Evolutionary conservation across 1,140 invertebrate genomes (phyloP).

Genomic region (Halesus radiatus): DNA sequence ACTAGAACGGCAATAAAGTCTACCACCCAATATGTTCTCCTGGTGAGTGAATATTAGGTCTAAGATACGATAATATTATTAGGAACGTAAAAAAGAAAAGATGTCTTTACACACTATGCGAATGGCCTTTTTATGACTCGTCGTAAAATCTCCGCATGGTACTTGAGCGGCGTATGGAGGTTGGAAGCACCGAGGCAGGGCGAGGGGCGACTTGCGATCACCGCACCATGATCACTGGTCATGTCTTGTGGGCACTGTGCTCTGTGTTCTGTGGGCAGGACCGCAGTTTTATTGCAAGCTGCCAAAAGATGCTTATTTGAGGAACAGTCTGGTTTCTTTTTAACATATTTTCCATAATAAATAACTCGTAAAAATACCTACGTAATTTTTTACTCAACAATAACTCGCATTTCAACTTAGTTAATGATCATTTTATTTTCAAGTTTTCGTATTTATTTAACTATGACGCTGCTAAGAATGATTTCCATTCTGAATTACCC

Average conservation of each 20-base stretch:
- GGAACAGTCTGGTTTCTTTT: constrained; percentile 4
- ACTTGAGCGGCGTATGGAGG: constrained; percentile 39
- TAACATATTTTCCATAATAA: background rate
- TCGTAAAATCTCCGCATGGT: constrained; percentile 57
- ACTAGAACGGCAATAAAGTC: constrained; percentile 50
- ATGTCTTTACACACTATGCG: constrained; percentile 57
- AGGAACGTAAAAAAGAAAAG: constrained; percentile 53
- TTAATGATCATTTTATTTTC: too few species aligned
- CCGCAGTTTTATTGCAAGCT: background rate
- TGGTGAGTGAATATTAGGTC: constrained; percentile 56
- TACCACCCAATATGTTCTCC: constrained; percentile 53
- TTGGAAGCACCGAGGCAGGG: too few species aligned
- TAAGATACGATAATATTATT: constrained; percentile 57
- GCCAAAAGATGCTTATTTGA: constrained; percentile 7
- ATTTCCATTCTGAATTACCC: too few species aligned
- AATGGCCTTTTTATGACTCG: constrained; percentile 55
- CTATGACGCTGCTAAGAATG: too few species aligned
- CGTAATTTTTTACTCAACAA: too few species aligned
- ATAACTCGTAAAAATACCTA: background rate
- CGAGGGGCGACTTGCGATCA: constrained; percentile 47
- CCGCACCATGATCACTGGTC: constrained; percentile 37
- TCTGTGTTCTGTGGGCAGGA: background rate
- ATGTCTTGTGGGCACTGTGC: too few species aligned
- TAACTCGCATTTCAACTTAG: too few species aligned
- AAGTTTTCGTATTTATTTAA: too few species aligned